Evolutionary conservation across 2,888 invertebrate species (phyloP), one percentile per base, ranked within the genome.

Genomic region (Sinelater perroti): DNA sequence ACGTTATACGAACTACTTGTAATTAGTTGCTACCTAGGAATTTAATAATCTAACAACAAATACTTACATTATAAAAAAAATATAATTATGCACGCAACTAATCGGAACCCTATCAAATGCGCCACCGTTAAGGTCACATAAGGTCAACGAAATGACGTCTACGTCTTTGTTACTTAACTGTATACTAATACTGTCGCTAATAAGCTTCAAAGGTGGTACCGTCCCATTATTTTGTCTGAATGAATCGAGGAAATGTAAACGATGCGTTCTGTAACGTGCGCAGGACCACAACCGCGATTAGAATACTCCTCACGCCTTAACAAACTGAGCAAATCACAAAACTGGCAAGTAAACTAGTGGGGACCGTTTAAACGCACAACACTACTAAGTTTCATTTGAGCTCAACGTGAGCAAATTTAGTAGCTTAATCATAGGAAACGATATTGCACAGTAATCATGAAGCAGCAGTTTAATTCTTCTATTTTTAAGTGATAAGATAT

Each of bases 11-110:
- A 28, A n/a, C 44, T 44, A 44, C 13, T 28, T 44, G 11, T 44
- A 17, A 44, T n/a, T n/a, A 26, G 3, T 44, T 30, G 6, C 17
- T 28, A 28, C 26, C 28, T 44, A 44, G 16, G 17, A 30, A 44
- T 44, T 28, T 44, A 30, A 28, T 28, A 42, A 30, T 44, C 44
- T 44, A 44, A 11, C 17, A 44, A 28, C 28, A 44, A 44, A 44
- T 44, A 10, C 18, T 44, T 44, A 13, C 18, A 11, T 24, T 40
- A 40, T 1, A 10, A 44, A 42, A 11, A 1, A 7, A 16, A 30
- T 28, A n/a, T n/a, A n/a, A n/a, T n/a, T n/a, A 44, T 44, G 44
- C 28, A 44, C 28, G 44, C 30, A 28, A 44, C 18, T 6, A 30
- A 40, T 10, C n/a, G 14, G 24, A 24, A 24, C 17, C n/a, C 16